Evolutionary conservation across 2,113 vertebrate species (phyloP), one percentile per base, ranked within the genome.

Genomic region (Lasiurus cinereus): DNA sequence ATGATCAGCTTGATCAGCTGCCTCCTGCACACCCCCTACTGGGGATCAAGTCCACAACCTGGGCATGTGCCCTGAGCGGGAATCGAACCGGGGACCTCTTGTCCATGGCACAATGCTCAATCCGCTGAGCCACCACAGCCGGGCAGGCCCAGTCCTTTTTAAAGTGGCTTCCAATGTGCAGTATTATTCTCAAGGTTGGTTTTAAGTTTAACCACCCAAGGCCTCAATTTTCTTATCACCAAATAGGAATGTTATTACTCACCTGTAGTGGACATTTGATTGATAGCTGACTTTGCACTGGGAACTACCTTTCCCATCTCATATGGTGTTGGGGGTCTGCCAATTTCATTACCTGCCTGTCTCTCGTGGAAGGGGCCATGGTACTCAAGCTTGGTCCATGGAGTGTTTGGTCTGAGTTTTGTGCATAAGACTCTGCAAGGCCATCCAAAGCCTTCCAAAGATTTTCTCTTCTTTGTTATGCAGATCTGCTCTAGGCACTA

Each of bases 221-320:
- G 39, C 15, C 70, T 96, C 73, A 50, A 15, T 93, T 93, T 83
- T 70, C 50, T 87, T 43, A 13, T 10, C 8, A 4, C 48, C 74
- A 52, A 59, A 13, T 46, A 59, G 27, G 67, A 64, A 19, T 24
- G 39, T 74, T 80, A 36, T 24, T 24, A n/a, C 78, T 83, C 88
- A 46, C n/a, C 7, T 83, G 15, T 31, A n/a, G 27, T 46, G 62
- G 56, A 86, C 31, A 13, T 70, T 33, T 72, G 43, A 27, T 2
- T 12, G 31, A 59, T 5, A 82, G 66, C 39, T 85, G 67, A 54
- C 48, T 86, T 83, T 83, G 52, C 33, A 66, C 50, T n/a, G 24
- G 73, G 59, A 87, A 7, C 43, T 48, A 15, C 62, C 19, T 16
- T 56, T 31, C 48, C 18, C 8, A 3, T 59, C 48, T 76, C 36